A percentile compares a stretch with the other conserved stretches of the same genome.
phyloP scores from a whole-genome alignment of 2,797 vertebrate species.

The Helicolenus hilgendorfi region DNA sequence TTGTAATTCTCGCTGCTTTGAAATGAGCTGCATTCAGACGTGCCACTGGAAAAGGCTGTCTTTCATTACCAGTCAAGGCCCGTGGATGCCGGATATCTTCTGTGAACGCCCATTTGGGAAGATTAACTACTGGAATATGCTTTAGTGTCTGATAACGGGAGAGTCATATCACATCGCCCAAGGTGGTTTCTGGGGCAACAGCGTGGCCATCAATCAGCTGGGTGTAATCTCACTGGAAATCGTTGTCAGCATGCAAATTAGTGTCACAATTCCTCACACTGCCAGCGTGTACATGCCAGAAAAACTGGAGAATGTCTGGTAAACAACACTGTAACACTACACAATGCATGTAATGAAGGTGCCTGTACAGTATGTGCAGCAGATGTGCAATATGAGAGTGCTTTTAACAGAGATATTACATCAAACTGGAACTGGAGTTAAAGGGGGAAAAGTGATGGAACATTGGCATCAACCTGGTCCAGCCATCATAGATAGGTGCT shows the following conservation, averaged over 20 bases:
- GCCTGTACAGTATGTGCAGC: neutral
- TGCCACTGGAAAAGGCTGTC: constrained; percentile 52
- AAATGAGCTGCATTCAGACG: constrained; percentile 61
- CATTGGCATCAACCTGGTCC: neutral
- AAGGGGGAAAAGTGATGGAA: neutral
- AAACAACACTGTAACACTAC: constrained; percentile 34
- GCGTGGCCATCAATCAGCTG: constrained; percentile 84
- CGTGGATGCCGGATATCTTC: constrained; percentile 62
- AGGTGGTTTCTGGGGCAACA: constrained; percentile 88
- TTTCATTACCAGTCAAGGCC: constrained; percentile 78
- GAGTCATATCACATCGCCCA: constrained; percentile 80
- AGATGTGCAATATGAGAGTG: neutral
- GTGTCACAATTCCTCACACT: constrained; percentile 66
- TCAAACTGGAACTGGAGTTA: neutral
- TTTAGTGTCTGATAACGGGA: constrained; percentile 80
- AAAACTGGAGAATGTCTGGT: constrained; percentile 55
- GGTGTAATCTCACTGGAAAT: constrained; percentile 79
- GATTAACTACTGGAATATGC: constrained; percentile 86
- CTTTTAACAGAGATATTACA: neutral
- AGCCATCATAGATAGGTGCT: neutral
- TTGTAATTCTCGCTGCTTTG: constrained; percentile 47
- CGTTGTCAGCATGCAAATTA: constrained; percentile 86
- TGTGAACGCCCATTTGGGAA: constrained; percentile 77
- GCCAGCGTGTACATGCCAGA: constrained; percentile 35
- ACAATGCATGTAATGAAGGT: neutral